These are phyloP conservation scores for Mamestra brassicae DNA, from an alignment of 2,888 invertebrate species.

Conservation along the genomic window DNA sequence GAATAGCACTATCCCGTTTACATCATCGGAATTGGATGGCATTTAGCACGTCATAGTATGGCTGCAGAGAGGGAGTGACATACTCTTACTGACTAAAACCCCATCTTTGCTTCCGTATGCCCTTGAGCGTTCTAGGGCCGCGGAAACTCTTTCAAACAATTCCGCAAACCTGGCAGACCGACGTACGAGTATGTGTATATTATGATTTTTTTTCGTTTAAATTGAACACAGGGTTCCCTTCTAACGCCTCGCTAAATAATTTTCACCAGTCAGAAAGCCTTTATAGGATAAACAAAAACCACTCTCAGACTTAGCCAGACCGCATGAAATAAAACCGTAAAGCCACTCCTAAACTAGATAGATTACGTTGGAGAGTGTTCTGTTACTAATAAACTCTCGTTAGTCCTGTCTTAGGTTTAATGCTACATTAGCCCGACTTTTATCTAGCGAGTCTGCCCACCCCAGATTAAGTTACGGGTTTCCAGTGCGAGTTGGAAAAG, in stretches of 20 bases:
- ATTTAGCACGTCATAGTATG: too few relatives aligned
- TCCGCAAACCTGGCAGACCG: too few relatives aligned
- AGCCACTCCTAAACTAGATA: conserved; percentile 53
- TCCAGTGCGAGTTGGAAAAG: conserved; percentile 46
- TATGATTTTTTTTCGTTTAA: too few relatives aligned
- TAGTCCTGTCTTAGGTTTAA: conserved; percentile 62
- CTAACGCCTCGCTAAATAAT: not conserved
- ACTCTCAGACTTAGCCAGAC: conserved; percentile 6
- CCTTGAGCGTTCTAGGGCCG: too few relatives aligned
- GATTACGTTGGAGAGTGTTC: conserved; percentile 55
- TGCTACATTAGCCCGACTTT: conserved; percentile 59
- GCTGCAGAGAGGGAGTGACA: too few relatives aligned
- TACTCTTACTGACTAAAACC: too few relatives aligned
- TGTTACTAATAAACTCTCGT: conserved; percentile 67
- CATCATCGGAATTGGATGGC: too few relatives aligned
- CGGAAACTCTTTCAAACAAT: too few relatives aligned
- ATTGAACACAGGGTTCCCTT: not conserved
- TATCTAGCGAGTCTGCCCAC: conserved; percentile 61
- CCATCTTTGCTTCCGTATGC: too few relatives aligned
- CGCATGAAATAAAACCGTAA: conserved; percentile 41
- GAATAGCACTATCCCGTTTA: too few relatives aligned
- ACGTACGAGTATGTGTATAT: too few relatives aligned
- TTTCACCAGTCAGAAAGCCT: not conserved
- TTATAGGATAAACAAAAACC: conserved; percentile 9
- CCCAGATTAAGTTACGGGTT: conserved; percentile 58